Evolutionary conservation across 92 coral and sea anemone genomes (phyloP), one percentile per base, ranked within the genome.

Genomic region (Paramuricea clavata): DNA sequence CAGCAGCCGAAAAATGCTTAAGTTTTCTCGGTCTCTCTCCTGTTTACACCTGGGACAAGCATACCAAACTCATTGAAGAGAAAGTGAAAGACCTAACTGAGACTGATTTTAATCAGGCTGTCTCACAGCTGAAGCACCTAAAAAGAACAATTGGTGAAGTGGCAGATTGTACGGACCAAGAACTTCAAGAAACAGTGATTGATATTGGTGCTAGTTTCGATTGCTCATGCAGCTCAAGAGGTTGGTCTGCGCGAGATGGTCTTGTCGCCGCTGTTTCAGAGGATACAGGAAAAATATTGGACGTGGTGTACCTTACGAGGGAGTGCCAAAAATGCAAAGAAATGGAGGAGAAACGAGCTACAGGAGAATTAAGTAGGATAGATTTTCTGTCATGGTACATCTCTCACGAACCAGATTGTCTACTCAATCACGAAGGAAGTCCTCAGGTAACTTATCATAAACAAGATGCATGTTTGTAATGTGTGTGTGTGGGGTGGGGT

Each of bases 211-310:
- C 87, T n/a, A 81, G 79, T 12, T 76, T 91, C 39, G 91, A 91
- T 68, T 84, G 92, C 69, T 91, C 92, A 10, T 88, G 94, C 85
- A 49, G 80, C 85, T 43, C 81, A 21, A 64, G 89, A 23, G 94
- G 94, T 16, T 91, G 91, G 94, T 89, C 94, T 9, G 94, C 91
- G 2, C 81, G 88, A 23, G 93, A 92, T 83, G 93, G 92, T 25
- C 49, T 87, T 49, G 91, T 91, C 17, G 94, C 92, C 10, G 86
- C 73, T 2, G 69, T 91, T 33, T 88, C 90, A 12, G 60, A 73
- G 7, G 84, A 91, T 22, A 84, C 94, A 12, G 90, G 92, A 21
- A 88, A 91, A 81, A 92, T 91, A 12, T 42, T 91, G 33, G 85
- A 85, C 69, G 87, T 73, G 39, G 32, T 69, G 21, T 49, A 70